Base-by-base conservation (phyloP, 1,140 invertebrate species). In the Drosophila carrolli region DNA sequence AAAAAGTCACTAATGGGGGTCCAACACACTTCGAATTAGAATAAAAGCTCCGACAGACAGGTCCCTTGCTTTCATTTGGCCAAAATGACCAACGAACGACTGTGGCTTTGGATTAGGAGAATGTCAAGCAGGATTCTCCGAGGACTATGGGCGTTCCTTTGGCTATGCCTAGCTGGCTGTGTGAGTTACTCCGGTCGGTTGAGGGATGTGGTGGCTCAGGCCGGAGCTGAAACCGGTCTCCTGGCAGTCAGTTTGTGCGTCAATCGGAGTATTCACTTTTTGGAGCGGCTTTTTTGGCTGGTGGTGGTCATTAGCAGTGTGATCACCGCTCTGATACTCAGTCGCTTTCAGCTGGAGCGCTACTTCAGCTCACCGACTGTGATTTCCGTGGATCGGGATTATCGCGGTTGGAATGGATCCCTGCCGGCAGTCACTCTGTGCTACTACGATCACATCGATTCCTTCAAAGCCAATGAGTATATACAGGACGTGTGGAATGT, bases 331-430 rank as follows among this genome's bases (percentile, higher is more conserved):
- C 41, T 79, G 29, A 41, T 55, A 38, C 62, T 91, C 2, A 88
- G 90, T 50, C 43, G 65, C 4, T 5, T 91, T 7, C 91, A 92
- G 62, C 38, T 89, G 43, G 59, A 71, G 1, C 81, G 94, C 1
- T 94, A 93, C 59, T 65, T 90, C 4, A 92, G 90, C 19, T 94
- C 93, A 37, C 95, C 95, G 0, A 95, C 94, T 0, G 95, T 96
- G 1, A 94, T 95, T 58, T 95, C 95, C 0, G 94, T 95, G 68
- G 95, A 95, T 80, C 93, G 94, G 46, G 94, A 96, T 68, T 94
- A 95, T 73, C 94, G 95, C 27, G 93, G 94, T 14, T 96, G 95
- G 95, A 95, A 95, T 65, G 94, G 95, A 14, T 94, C 94, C 0
- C 93, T 95, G 81, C 95, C 95, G 5, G 93, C 95, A 0, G 93